Percentiles rank a stretch among this genome's conserved stretches.
phyloP scores from a whole-genome alignment of 2,113 vertebrate species.

The Gymnocephalus cernua region DNA sequence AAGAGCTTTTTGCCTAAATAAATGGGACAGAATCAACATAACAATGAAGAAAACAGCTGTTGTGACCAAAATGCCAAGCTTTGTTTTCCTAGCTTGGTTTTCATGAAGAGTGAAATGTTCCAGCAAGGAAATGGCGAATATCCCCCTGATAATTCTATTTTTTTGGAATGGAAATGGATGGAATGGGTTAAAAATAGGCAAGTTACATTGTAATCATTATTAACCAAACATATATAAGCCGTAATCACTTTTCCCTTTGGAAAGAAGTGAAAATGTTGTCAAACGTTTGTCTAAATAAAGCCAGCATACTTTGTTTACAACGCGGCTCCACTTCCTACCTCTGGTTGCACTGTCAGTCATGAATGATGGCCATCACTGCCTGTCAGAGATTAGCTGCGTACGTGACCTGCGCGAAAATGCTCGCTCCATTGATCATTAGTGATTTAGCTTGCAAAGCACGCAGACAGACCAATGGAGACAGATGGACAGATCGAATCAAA shows the following conservation, averaged over 20 bases:
- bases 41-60: neutral
- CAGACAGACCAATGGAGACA: neutral
- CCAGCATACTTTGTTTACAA: neutral
- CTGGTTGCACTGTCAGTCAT: neutral
- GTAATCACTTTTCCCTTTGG: neutral
- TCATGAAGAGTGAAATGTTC: neutral
- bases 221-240: neutral
- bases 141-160: neutral
- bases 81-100: neutral
- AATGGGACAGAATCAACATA: neutral
- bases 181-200: neutral
- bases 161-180: neutral
- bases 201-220: too few species aligned
- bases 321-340: neutral
- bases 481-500: constrained; percentile 23
- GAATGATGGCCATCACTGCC: neutral
- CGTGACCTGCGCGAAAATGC: neutral
- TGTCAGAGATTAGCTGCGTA: constrained; percentile 13
- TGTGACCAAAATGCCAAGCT: neutral
- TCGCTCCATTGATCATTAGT: neutral
- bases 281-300: neutral
- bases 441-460: neutral
- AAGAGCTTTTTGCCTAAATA: neutral
- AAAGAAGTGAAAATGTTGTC: neutral
- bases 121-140: too few species aligned